These are phyloP conservation scores for Sylvia atricapilla DNA, from an alignment of 2,113 vertebrate genomes.

Conservation along the genomic window DNA sequence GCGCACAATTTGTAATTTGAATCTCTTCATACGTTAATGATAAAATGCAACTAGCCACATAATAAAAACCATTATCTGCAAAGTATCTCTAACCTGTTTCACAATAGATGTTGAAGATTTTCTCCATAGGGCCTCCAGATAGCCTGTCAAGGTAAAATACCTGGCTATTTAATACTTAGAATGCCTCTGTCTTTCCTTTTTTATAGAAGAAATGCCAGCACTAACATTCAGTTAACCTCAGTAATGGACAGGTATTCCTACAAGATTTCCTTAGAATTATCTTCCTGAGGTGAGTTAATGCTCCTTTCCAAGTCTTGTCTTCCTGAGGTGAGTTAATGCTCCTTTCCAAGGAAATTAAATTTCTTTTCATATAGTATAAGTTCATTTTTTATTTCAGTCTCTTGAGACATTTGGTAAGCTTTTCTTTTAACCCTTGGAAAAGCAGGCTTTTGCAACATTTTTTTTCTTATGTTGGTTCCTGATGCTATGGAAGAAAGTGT, in stretches of 20 bases:
- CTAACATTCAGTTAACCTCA: not conserved
- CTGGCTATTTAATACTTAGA: not conserved
- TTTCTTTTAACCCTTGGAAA: constrained; percentile 12
- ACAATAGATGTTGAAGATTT: not conserved
- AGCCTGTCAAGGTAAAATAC: not conserved
- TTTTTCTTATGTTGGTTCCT: not conserved
- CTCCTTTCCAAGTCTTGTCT: not conserved
- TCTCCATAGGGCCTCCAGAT: not conserved
- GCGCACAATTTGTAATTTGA: not conserved
- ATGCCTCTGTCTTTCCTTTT: not conserved
- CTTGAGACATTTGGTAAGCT: not conserved
- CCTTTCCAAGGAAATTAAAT: not conserved
- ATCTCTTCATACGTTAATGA: not conserved
- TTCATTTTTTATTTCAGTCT: not conserved
- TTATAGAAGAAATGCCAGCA: not conserved
- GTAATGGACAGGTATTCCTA: not conserved
- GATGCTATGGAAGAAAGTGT: not conserved
- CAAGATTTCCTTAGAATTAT: not conserved
- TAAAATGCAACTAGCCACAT: not conserved
- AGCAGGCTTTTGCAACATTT: not conserved
- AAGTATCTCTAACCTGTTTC: not conserved
- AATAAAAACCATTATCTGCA: not conserved
- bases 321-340: not conserved
- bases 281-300: not conserved
- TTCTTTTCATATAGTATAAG: not conserved